phyloP scores from a whole-genome alignment of 2,113 vertebrate species.

The Etheostoma cragini region DNA sequence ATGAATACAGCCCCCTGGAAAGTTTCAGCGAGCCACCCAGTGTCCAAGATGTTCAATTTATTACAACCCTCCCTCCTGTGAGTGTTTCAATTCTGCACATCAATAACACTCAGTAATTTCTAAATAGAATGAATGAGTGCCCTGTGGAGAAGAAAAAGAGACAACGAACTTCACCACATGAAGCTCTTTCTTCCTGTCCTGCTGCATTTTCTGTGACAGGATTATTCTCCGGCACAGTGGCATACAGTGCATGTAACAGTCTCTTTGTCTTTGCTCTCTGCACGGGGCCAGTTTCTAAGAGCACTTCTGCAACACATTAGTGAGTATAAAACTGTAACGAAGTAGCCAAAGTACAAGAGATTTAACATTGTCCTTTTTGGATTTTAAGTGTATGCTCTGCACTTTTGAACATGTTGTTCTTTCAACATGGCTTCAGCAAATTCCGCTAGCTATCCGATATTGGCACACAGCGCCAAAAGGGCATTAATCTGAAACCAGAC shows the following conservation, averaged over 20 bases:
- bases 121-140: slow-evolving; percentile 60
- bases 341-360: slow-evolving; percentile 5
- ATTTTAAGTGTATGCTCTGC: background rate
- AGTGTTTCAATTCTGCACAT: slow-evolving; percentile 62
- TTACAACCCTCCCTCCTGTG: slow-evolving; percentile 44
- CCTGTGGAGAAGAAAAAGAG: slow-evolving; percentile 56
- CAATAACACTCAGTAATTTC: slow-evolving; percentile 64
- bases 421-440: slow-evolving; percentile 15
- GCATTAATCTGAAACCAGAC: slow-evolving; percentile 40
- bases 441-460: slow-evolving; percentile 4
- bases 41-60: slow-evolving; percentile 60
- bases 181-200: slow-evolving; percentile 22
- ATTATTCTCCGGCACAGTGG: slow-evolving; percentile 38
- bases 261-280: slow-evolving; percentile 5
- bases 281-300: slow-evolving; percentile 13
- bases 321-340: slow-evolving; percentile 46
- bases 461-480: slow-evolving; percentile 9
- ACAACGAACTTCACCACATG: slow-evolving; percentile 1
- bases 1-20: slow-evolving; percentile 43
- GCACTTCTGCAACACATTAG: slow-evolving; percentile 37
- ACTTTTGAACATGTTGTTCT: slow-evolving; percentile 1
- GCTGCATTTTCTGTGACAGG: slow-evolving; percentile 38
- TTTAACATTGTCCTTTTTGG: slow-evolving; percentile 33
- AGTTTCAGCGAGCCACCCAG: slow-evolving; percentile 21
- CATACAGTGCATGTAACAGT: slow-evolving; percentile 17